Evolutionary conservation across 2,113 vertebrate species (phyloP).

Genomic region (Phocoena phocoena): DNA sequence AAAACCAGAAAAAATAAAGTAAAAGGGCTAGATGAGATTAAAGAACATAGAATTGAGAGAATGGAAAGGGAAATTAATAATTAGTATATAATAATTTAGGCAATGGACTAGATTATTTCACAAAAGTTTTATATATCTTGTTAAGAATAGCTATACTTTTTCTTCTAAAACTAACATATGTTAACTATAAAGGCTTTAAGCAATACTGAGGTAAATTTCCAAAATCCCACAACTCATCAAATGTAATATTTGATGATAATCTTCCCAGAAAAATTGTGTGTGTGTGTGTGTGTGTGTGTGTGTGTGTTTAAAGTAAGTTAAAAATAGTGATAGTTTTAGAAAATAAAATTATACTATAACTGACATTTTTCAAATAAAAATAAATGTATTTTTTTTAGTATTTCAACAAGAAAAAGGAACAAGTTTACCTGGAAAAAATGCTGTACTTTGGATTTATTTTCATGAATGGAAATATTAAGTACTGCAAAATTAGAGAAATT

Average conservation of each 20-base stretch:
- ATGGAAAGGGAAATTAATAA: background rate
- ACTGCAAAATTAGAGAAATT: background rate
- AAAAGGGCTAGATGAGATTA: background rate
- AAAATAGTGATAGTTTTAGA: background rate
- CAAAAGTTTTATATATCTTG: background rate
- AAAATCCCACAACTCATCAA: background rate
- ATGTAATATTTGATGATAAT: background rate
- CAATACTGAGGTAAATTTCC: background rate
- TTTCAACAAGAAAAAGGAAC: background rate
- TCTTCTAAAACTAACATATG: background rate
- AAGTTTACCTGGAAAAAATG: background rate
- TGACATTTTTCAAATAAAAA: conserved; percentile 9
- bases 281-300: background rate
- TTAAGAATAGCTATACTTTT: background rate
- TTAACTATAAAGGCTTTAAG: background rate
- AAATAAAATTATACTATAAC: background rate
- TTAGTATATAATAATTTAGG: background rate
- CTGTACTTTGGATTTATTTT: background rate
- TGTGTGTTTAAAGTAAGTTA: background rate
- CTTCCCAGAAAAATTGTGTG: background rate
- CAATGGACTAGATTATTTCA: background rate
- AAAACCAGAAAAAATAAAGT: background rate
- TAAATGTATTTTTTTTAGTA: background rate
- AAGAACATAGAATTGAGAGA: background rate
- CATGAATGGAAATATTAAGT: background rate